Percentiles rank a stretch among this genome's conserved stretches.
phyloP scores from a whole-genome alignment of 1,140 invertebrate genomes.

The Drusus annulatus region DNA sequence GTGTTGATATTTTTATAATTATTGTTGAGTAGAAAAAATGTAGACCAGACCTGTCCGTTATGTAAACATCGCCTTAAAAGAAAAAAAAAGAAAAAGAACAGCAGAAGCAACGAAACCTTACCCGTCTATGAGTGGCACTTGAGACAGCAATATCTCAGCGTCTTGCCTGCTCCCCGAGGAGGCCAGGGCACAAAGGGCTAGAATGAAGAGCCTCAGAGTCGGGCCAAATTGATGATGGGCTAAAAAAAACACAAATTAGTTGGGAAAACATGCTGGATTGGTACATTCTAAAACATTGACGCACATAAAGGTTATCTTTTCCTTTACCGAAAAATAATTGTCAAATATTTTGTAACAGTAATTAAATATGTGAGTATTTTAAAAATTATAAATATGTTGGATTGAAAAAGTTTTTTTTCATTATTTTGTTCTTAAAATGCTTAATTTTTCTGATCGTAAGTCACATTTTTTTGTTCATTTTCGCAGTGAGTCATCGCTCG shows the following conservation, averaged over 20 bases:
- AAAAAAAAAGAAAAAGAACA: background rate
- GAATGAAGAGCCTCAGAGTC: background rate
- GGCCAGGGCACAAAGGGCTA: conserved; percentile 1
- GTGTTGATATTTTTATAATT: background rate
- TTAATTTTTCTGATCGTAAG: no score
- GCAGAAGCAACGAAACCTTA: background rate
- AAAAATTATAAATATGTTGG: no score
- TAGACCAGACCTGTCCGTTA: background rate
- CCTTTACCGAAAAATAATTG: no score
- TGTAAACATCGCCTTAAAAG: background rate
- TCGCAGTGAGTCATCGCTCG: no score
- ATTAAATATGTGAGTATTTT: no score
- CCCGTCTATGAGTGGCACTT: conserved; percentile 74
- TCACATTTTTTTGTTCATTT: no score
- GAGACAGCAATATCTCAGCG: conserved; percentile 68
- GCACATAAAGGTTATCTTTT: no score
- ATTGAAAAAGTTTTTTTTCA: no score
- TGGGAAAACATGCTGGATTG: background rate
- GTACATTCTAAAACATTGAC: no score
- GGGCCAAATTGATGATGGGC: background rate
- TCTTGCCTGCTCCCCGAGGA: conserved; percentile 61
- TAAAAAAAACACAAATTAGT: conserved; percentile 10
- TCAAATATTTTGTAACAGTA: no score
- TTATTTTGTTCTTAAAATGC: no score
- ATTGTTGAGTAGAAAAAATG: background rate